phyloP scores from a whole-genome alignment of 2,888 invertebrate species.

The Melinaea marsaeus region DNA sequence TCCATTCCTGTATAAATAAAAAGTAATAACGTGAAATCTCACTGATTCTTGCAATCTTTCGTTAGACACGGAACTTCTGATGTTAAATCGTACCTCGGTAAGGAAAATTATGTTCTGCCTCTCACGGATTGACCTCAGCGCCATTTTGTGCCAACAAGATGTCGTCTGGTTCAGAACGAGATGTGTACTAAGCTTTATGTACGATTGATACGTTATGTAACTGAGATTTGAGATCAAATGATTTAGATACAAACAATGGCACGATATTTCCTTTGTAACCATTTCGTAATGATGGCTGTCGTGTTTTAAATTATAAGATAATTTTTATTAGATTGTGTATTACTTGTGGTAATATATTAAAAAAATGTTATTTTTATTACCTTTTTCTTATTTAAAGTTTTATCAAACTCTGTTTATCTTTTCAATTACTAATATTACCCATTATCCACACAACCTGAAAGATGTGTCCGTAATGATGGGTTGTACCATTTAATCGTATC shows the following conservation, averaged over 20 bases:
- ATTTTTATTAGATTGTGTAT: background rate
- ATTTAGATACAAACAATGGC: background rate
- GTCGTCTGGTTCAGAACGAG: conserved; percentile 21
- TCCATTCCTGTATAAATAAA: background rate
- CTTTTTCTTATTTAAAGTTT: no score
- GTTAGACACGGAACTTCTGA: conserved; percentile 24
- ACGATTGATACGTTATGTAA: no score
- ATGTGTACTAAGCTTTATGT: conserved; percentile 3
- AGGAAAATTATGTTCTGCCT: conserved; percentile 31
- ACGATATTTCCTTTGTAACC: background rate
- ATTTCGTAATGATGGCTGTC: conserved; percentile 4
- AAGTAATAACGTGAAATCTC: background rate
- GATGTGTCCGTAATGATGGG: background rate
- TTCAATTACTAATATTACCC: background rate
- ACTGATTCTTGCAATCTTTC: conserved; percentile 7
- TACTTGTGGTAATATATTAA: no score
- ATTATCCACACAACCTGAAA: background rate
- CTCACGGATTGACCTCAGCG: conserved; percentile 32
- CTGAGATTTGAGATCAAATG: no score
- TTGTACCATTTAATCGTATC: background rate
- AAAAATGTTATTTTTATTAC: no score
- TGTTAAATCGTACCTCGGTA: conserved; percentile 24
- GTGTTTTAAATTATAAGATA: background rate
- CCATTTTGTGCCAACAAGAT: conserved; percentile 13
- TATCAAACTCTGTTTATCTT: background rate